Base-by-base conservation (phyloP, 2,888 invertebrate genomes). In the Cactoblastis cactorum region DNA sequence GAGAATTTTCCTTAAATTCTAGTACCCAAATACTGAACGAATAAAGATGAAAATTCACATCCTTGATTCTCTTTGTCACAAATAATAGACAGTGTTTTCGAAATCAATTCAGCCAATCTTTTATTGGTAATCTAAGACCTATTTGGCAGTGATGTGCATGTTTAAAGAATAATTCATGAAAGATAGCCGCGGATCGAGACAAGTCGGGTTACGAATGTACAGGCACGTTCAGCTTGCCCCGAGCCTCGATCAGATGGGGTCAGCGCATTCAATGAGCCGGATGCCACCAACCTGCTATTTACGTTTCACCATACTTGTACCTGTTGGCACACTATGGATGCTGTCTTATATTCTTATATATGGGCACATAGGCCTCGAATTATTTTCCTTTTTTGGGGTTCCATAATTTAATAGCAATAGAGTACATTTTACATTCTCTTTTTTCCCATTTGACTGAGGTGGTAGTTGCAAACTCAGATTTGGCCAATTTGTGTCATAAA, bases 191-290 rank as follows among this genome's bases (percentile, higher is more conserved):
- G 59, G 62, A 57, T 60, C 56, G 63, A 66, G 69, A 64, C 63
- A 56, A 63, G 33, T 49, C 55, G 58, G 58, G 62, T 66, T 74
- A 70, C 70, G 70, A 80, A 77, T 82, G 78, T 78, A 72, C 71
- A 62, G 63, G 65, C 73, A 69, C 68, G 70, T 63, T 69, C 67
- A 62, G 68, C 67, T 71, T 62, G 77, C 76, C 77, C 68, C 74
- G 62, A 79, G 77, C 74, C 66, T 63, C 77, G 83, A 88, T 87
- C 88, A 88, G 86, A 88, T 88, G 87, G 80, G 88, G 88, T 88
- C 88, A 87, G 80, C 84, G 84, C 80, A 85, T 88, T 88, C 83
- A 87, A 87, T 88, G 80, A 86, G 83, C 81, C 87, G 88, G 87
- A 88, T 87, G 80, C 82, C 79, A 80, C 72, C 77, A 83, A 84